Evolutionary conservation across 1,140 invertebrate species (phyloP).

Genomic region (Drosophila ficusphila): DNA sequence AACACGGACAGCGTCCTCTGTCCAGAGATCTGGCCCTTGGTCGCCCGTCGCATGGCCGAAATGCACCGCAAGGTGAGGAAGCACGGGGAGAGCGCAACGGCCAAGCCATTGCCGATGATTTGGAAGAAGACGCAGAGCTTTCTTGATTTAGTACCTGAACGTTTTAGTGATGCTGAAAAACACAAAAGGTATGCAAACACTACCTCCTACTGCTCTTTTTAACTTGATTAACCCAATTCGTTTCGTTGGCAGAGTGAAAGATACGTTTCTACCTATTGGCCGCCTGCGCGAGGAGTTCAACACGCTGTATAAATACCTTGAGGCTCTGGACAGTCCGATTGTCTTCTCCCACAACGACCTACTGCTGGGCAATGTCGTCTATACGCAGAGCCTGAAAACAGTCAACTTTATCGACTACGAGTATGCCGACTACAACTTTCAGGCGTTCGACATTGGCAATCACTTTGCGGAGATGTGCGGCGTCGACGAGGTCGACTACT

Average conservation of each 20-base stretch:
- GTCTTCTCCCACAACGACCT: slow-evolving; percentile 99
- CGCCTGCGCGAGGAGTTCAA: slow-evolving; percentile 89
- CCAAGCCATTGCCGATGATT: slow-evolving; percentile 86
- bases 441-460: slow-evolving; percentile 98
- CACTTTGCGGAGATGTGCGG: slow-evolving; percentile 99
- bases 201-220: too few species aligned
- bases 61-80: slow-evolving; percentile 88
- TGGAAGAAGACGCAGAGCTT: slow-evolving; percentile 92
- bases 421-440: slow-evolving; percentile 97
- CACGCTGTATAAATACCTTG: slow-evolving; percentile 88
- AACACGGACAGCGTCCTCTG: slow-evolving; percentile 89
- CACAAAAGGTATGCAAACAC: slow-evolving; percentile 86
- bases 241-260: slow-evolving; percentile 87
- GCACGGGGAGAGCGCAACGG: slow-evolving; percentile 9
- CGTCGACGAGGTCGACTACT: slow-evolving; percentile 91
- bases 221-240: not conserved
- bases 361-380: slow-evolving; percentile 96
- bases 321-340: slow-evolving; percentile 89
- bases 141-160: slow-evolving; percentile 89
- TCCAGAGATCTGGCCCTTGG: slow-evolving; percentile 89
- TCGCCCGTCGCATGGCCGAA: slow-evolving; percentile 92
- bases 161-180: slow-evolving; percentile 87
- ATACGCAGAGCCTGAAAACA: slow-evolving; percentile 88
- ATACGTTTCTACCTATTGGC: slow-evolving; percentile 88
- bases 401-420: slow-evolving; percentile 99